Evolutionary conservation across 2,888 invertebrate species (phyloP).

Genomic region (Drosophila neonasuta): DNA sequence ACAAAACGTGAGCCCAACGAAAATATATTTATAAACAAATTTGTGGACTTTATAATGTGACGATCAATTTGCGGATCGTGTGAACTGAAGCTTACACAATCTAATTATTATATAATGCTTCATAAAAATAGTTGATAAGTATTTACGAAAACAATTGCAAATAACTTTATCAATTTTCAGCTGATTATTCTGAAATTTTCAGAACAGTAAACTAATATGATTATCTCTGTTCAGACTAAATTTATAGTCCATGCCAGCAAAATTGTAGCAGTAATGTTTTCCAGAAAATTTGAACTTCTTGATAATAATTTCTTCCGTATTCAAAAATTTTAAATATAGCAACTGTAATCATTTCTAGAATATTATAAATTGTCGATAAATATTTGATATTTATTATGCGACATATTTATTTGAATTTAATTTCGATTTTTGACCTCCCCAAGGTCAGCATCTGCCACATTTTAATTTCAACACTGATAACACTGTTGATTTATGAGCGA

Average conservation of each 20-base stretch:
- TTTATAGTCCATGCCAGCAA: not conserved
- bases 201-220: not conserved
- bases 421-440: slow-evolving; percentile 24
- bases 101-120: not conserved
- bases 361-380: not conserved
- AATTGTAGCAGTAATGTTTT: no score
- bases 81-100: not conserved
- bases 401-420: slow-evolving; percentile 7
- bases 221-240: not conserved
- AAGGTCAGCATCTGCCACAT: slow-evolving; percentile 43
- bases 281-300: no score
- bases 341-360: no score
- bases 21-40: not conserved
- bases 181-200: not conserved
- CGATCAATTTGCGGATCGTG: slow-evolving; percentile 7
- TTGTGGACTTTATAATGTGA: not conserved
- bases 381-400: not conserved
- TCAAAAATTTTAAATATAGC: no score
- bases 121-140: not conserved
- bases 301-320: no score
- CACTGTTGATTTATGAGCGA: slow-evolving; percentile 28
- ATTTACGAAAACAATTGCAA: not conserved
- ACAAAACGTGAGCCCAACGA: slow-evolving; percentile 33
- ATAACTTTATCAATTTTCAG: not conserved
- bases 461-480: slow-evolving; percentile 42